Evolutionary conservation across 2,888 invertebrate genomes (phyloP).

Genomic region (Drosophila paracracens): DNA sequence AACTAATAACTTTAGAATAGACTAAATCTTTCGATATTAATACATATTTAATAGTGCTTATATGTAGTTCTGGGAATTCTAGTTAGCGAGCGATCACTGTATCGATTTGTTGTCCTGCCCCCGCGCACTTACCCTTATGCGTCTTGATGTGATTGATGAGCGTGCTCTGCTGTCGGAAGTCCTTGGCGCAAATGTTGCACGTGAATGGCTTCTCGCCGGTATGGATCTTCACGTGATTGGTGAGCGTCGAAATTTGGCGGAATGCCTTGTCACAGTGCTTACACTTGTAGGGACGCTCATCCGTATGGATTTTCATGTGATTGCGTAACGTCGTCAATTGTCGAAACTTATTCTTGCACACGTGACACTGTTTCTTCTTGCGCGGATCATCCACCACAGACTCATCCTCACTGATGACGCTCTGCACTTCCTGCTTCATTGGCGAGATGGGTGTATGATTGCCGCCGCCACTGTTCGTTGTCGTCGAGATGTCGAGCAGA

Average conservation of each 20-base stretch:
- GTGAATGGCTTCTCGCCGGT: constrained; percentile 83
- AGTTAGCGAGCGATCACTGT: constrained; percentile 12
- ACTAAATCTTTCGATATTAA: background rate
- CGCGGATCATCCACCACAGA: constrained; percentile 82
- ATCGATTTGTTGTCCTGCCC: constrained; percentile 10
- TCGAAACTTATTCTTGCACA: constrained; percentile 83
- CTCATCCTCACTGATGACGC: constrained; percentile 78
- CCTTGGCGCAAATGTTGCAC: constrained; percentile 83
- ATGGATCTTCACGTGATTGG: constrained; percentile 82
- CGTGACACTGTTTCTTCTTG: constrained; percentile 83
- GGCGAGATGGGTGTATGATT: constrained; percentile 81
- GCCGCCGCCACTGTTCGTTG: constrained; percentile 76
- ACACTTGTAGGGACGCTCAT: constrained; percentile 82
- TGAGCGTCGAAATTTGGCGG: constrained; percentile 82
- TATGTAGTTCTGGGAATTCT: background rate
- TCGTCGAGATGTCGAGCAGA: constrained; percentile 80
- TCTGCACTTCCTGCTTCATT: constrained; percentile 81
- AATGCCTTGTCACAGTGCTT: constrained; percentile 83
- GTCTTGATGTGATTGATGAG: constrained; percentile 83
- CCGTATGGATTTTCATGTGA: constrained; percentile 83
- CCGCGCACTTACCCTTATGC: constrained; percentile 80
- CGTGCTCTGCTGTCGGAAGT: constrained; percentile 83
- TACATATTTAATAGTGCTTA: background rate
- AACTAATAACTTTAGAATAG: background rate
- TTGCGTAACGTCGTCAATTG: constrained; percentile 82